Conservation (phyloP, 2,113 vertebrate species). For the Pica pica region DNA sequence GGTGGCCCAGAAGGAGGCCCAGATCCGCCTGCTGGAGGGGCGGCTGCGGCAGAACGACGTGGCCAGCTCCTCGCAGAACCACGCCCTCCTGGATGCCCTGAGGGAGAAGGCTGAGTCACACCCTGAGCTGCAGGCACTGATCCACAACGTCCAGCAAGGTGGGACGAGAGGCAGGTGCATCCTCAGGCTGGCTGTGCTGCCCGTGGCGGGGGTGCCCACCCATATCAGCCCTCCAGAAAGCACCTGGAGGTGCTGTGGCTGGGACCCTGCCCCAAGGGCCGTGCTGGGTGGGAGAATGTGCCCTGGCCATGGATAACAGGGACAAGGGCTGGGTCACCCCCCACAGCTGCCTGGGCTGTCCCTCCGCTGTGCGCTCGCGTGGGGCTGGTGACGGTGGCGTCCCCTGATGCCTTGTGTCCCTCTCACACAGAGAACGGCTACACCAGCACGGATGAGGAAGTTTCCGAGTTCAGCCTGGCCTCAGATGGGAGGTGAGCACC, state of each 20-base stretch:
- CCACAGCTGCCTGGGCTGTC: neutral
- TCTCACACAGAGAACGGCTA: conserved; percentile 86
- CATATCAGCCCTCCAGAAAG: accelerated
- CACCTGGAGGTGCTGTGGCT: neutral
- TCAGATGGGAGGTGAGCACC: conserved; percentile 87
- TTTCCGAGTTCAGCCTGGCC: conserved; percentile 88
- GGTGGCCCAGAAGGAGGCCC: conserved; percentile 92
- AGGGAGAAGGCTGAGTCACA: conserved; percentile 89
- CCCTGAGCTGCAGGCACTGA: conserved; percentile 90
- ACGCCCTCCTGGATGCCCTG: conserved; percentile 88
- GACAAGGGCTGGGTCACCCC: accelerated
- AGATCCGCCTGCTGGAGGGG: conserved; percentile 92
- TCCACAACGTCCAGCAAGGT: conserved; percentile 93
- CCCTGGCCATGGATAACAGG: neutral
- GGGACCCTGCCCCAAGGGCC: neutral
- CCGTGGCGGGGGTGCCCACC: neutral
- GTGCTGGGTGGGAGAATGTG: accelerated
- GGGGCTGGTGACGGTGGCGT: neutral
- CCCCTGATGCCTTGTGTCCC: neutral
- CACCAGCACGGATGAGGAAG: conserved; percentile 90
- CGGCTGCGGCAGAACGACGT: conserved; percentile 88
- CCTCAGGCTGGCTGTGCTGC: neutral
- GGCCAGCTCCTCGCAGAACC: conserved; percentile 85
- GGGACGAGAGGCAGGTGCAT: neutral
- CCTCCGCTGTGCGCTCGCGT: accelerated